Evolutionary conservation across 1,140 invertebrate genomes (phyloP).

Genomic region (Amphibalanus amphitrite): DNA sequence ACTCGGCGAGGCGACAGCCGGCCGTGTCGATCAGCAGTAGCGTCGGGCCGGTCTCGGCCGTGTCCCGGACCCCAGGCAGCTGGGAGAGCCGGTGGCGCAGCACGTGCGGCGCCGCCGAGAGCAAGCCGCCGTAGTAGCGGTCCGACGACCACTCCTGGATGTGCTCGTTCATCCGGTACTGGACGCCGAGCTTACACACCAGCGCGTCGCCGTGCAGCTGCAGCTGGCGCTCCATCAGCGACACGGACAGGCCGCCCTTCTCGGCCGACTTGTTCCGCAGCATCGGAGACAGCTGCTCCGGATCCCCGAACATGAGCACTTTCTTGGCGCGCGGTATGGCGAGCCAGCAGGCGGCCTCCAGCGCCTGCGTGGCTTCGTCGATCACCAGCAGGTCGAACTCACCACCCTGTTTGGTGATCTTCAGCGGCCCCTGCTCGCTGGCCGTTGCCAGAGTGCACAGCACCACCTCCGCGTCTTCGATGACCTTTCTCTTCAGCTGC

Average conservation of each 20-base stretch:
- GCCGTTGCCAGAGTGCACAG: slow-evolving; percentile 33
- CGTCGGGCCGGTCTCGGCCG: slow-evolving; percentile 12
- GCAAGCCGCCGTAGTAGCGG: slow-evolving; percentile 30
- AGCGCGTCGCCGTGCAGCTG: slow-evolving; percentile 28
- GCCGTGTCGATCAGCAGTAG: slow-evolving; percentile 37
- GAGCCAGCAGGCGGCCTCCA: slow-evolving; percentile 38
- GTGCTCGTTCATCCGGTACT: slow-evolving; percentile 41
- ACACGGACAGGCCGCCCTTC: slow-evolving; percentile 30
- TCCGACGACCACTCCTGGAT: slow-evolving; percentile 41
- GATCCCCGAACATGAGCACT: slow-evolving; percentile 41
- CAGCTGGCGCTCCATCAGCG: slow-evolving; percentile 40
- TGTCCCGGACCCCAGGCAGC: not conserved
- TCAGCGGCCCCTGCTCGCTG: slow-evolving; percentile 32
- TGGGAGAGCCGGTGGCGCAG: not conserved
- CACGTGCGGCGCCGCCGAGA: slow-evolving; percentile 26
- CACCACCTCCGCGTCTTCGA: slow-evolving; percentile 23
- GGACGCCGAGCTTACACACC: slow-evolving; percentile 33
- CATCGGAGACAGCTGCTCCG: slow-evolving; percentile 41
- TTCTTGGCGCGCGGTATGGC: slow-evolving; percentile 31
- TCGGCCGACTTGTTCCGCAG: slow-evolving; percentile 29
- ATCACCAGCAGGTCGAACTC: slow-evolving; percentile 40
- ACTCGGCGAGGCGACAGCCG: slow-evolving; percentile 33
- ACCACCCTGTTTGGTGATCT: slow-evolving; percentile 25
- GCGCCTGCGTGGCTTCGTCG: slow-evolving; percentile 41
- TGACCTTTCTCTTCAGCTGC: slow-evolving; percentile 22